Base-by-base conservation (phyloP, 2,113 vertebrate genomes). In the Lasiurus cinereus region DNA sequence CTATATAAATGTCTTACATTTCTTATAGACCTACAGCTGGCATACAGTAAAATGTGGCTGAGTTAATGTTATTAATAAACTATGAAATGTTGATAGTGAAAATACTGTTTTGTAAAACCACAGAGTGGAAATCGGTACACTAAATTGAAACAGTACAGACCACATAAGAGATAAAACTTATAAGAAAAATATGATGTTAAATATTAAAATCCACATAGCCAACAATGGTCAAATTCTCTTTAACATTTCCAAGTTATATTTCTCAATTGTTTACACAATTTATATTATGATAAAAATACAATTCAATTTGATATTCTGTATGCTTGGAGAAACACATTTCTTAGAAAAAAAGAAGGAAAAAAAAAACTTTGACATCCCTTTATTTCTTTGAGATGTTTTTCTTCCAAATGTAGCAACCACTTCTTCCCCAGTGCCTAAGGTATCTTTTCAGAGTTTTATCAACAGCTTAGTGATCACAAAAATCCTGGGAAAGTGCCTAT, bases 231-330 rank as follows among this genome's bases (percentile, higher is more conserved):
- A 84, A 54, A 93, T 80, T 92, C 4, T 62, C 84, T 84, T 87
- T 92, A 80, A 70, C 73, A 86, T 80, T 93, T 87, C 72, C 77
- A 83, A 62, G 36, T 39, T 64, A 6, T 73, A 88, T 93, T 96
- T 95, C 27, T 24, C 69, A 86, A 18, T 79, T 93, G 70, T 95
- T 94, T 66, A 27, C 1, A 74, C 31, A 90, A 56, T 83, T 88
- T 78, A 50, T 52, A 29, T 82, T 1, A 66, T 54, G 31, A 62
- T 78, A 69, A 93, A 84, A 96, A 43, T 56, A 73, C 0, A 94
- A 67, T 89, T 88, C 29, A 82, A 73, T 64, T 88, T 39, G 8
- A 39, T 31, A 18, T 72, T 50, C 46, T 19, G 64, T 52, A 64
- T 62, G 22, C 33, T 78, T 88, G 52, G 5, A 39, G 36, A 64